Conservation (phyloP, 2,888 invertebrate genomes). For the Xanthia togata region DNA sequence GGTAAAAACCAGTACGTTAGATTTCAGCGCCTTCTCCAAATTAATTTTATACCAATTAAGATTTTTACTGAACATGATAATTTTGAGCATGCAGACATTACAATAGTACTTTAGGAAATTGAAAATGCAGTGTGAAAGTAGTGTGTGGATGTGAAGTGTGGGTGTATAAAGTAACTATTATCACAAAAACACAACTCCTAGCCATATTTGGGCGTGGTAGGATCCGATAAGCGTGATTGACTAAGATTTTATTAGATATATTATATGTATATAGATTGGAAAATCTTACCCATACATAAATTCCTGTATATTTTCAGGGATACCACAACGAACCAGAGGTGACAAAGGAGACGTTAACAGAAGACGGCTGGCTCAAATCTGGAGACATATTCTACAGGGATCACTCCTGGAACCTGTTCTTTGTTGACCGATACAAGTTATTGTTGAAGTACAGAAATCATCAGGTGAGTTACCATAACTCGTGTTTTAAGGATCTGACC, state of each 20-base stretch:
- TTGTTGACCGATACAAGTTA: constrained; percentile 88
- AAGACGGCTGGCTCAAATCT: constrained; percentile 86
- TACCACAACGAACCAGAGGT: constrained; percentile 84
- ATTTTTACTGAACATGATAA: no score
- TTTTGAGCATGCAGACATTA: no score
- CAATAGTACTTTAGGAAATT: no score
- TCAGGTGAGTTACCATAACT: neutral
- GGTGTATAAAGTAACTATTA: no score
- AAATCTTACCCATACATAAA: no score
- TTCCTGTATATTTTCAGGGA: constrained; percentile 70
- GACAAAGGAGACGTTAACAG: constrained; percentile 80
- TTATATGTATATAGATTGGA: no score
- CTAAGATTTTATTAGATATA: neutral
- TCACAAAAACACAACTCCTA: neutral
- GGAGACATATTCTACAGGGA: constrained; percentile 89
- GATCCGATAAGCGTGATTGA: neutral
- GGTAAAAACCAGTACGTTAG: no score
- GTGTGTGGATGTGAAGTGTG: no score
- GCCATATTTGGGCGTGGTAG: neutral
- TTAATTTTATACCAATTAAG: no score
- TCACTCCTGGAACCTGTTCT: constrained; percentile 84
- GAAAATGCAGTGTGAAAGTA: no score
- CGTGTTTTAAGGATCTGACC: neutral
- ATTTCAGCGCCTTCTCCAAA: no score
- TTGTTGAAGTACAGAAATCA: constrained; percentile 85